Conservation (phyloP, 2,888 invertebrate genomes). For the Pristionchus fissidentatus region DNA sequence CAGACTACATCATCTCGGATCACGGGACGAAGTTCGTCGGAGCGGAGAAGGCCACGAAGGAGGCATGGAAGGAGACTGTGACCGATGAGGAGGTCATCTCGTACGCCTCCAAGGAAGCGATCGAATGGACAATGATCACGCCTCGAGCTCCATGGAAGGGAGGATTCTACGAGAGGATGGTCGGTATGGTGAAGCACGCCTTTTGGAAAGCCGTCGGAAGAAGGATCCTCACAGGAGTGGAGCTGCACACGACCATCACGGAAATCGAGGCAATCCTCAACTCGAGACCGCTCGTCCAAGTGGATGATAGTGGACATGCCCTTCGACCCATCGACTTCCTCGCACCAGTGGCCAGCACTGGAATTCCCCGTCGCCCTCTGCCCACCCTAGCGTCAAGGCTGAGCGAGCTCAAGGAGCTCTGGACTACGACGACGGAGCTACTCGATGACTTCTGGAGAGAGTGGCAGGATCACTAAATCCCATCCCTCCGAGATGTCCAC, state of each 20-base stretch:
- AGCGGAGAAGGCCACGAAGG: conserved; percentile 52
- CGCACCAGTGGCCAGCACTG: too few relatives aligned
- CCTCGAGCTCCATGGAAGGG: conserved; percentile 77
- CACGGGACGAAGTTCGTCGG: conserved; percentile 76
- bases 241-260: not conserved
- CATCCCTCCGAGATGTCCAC: not conserved
- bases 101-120: conserved; percentile 49
- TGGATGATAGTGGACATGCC: not conserved
- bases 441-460: conserved; percentile 2
- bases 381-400: not conserved
- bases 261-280: conserved; percentile 44
- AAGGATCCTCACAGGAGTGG: not conserved
- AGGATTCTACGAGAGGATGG: conserved; percentile 77
- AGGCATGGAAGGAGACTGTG: conserved; percentile 49
- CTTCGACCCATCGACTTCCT: conserved; percentile 43
- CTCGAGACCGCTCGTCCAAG: not conserved
- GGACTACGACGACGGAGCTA: not conserved
- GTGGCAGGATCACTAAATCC: not conserved
- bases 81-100: not conserved
- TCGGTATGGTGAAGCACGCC: conserved; percentile 61
- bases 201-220: not conserved
- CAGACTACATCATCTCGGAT: conserved; percentile 70
- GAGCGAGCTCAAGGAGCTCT: not conserved
- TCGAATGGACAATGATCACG: conserved; percentile 75
- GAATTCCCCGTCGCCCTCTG: not conserved